Conservation (phyloP, 2,888 invertebrate species). For the Drosophila peninsularis region DNA sequence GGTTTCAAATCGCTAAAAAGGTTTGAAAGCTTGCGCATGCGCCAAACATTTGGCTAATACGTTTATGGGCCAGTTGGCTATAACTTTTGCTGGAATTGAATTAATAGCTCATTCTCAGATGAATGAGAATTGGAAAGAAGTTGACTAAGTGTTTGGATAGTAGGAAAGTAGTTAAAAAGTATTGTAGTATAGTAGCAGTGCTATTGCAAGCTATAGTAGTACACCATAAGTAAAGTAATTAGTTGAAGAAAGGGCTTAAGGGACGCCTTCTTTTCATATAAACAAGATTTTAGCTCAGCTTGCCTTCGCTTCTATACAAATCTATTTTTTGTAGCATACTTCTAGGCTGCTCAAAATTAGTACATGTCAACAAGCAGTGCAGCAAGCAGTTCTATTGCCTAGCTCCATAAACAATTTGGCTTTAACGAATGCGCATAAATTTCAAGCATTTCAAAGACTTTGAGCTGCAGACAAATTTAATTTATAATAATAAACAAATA, state of each 20-base stretch:
- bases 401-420: background rate
- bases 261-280: background rate
- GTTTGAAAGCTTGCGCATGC: constrained; percentile 77
- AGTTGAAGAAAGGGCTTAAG: too few species aligned
- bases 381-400: constrained; percentile 26
- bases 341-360: background rate
- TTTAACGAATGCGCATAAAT: constrained; percentile 28
- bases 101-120: constrained; percentile 8
- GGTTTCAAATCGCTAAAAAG: constrained; percentile 78
- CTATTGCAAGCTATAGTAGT: too few species aligned
- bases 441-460: background rate
- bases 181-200: background rate
- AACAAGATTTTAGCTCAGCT: background rate
- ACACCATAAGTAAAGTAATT: background rate
- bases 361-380: constrained; percentile 20
- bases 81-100: constrained; percentile 26
- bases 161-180: too few species aligned
- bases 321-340: constrained; percentile 12
- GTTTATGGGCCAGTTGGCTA: constrained; percentile 36
- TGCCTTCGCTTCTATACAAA: background rate
- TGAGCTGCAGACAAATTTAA: background rate
- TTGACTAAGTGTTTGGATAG: background rate
- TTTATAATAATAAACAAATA: background rate
- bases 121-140: background rate
- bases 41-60: constrained; percentile 67